These are phyloP conservation scores for Lepidurus couesii DNA, from an alignment of 1,140 invertebrate species.

Conservation along the genomic window DNA sequence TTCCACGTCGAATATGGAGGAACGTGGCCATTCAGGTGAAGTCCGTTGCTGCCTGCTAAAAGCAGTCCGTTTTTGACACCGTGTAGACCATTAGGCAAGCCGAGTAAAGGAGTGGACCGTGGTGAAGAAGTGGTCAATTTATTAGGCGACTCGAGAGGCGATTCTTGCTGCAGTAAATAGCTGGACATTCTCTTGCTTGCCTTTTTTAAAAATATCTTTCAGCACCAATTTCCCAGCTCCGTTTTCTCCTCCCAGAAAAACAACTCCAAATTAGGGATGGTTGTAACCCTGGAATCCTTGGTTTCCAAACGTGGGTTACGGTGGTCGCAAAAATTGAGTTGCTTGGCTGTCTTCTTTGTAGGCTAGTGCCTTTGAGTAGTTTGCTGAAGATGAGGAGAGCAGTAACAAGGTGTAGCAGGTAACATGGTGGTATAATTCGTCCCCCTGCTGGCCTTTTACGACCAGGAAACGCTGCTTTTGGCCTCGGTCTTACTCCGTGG, in stretches of 20 bases:
- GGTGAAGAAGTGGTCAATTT: conserved; percentile 26
- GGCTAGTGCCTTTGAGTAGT: neutral
- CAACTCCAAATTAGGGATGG: neutral
- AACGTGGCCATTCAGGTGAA: conserved; percentile 3
- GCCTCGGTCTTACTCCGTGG: neutral
- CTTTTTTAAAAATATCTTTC: neutral
- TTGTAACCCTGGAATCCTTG: neutral
- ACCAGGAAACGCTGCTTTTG: conserved; percentile 5
- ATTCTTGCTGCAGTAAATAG: neutral
- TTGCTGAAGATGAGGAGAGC: neutral
- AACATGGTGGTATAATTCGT: conserved; percentile 15
- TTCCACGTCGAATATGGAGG: conserved; percentile 11
- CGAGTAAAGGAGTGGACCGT: conserved; percentile 30
- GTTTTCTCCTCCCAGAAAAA: neutral
- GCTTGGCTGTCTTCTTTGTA: neutral
- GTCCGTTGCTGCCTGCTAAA: conserved; percentile 7
- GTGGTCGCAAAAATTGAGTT: conserved; percentile 1
- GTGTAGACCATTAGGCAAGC: conserved; percentile 10
- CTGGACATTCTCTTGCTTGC: neutral
- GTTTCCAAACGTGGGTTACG: neutral
- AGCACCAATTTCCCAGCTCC: neutral
- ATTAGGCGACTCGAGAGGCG: conserved; percentile 1
- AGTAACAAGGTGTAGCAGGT: conserved; percentile 1
- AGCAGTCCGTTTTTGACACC: conserved; percentile 12
- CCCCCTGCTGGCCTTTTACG: conserved; percentile 10